These are phyloP conservation scores for Papilio aristodemus DNA, from an alignment of 1,140 invertebrate genomes.

Conservation along the genomic window DNA sequence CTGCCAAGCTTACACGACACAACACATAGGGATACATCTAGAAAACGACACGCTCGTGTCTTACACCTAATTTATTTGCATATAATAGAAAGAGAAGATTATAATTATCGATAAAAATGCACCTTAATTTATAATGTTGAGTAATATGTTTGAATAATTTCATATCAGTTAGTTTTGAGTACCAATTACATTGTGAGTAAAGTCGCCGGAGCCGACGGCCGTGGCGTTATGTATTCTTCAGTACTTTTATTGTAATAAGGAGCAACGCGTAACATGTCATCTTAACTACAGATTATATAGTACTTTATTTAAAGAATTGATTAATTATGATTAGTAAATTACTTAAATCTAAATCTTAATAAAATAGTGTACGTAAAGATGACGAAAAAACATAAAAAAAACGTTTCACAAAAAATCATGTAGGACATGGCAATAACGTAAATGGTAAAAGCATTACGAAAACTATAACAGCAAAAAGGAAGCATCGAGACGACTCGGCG, in stretches of 20 bases:
- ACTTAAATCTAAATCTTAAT: conserved; percentile 65
- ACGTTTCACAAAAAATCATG: conserved; percentile 45
- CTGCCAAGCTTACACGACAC: conserved; percentile 73
- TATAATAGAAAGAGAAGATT: conserved; percentile 72
- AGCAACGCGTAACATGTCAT: conserved; percentile 55
- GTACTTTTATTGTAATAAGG: conserved; percentile 35
- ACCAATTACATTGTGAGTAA: conserved; percentile 18
- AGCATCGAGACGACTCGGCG: conserved; percentile 59
- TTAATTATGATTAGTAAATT: conserved; percentile 68
- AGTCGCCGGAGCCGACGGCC: neutral
- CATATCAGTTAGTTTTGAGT: conserved; percentile 42
- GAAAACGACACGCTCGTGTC: conserved; percentile 67
- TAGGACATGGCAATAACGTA: conserved; percentile 65
- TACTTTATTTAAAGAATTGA: conserved; percentile 67
- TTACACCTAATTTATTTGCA: conserved; percentile 64
- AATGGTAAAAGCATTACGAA: conserved; percentile 70
- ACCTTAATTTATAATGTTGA: conserved; percentile 65
- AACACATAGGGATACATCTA: conserved; percentile 74
- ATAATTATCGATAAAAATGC: conserved; percentile 74
- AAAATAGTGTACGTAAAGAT: conserved; percentile 65
- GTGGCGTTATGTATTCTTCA: conserved; percentile 36
- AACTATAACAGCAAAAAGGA: conserved; percentile 73
- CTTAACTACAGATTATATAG: conserved; percentile 73
- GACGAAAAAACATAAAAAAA: conserved; percentile 61
- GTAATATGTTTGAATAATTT: conserved; percentile 61